These are phyloP conservation scores for Oryzias melastigma DNA, from an alignment of 2,113 vertebrate genomes.

Conservation along the genomic window DNA sequence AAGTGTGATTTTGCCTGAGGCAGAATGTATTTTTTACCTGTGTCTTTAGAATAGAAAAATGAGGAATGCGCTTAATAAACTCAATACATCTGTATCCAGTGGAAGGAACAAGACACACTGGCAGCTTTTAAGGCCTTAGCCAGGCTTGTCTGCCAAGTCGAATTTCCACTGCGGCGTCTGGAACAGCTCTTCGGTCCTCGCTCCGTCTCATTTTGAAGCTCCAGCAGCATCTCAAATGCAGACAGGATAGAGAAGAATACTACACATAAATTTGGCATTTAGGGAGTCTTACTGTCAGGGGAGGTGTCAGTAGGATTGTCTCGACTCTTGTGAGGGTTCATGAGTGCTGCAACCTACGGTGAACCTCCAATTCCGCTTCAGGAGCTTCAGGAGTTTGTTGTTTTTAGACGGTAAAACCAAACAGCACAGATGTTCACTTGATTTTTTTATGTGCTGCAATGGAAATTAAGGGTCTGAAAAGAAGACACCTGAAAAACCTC, in stretches of 20 bases:
- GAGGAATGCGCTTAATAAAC: conserved; percentile 12
- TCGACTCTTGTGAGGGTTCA: conserved; percentile 2
- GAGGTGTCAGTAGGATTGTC: conserved; percentile 21
- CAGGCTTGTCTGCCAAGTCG: conserved; percentile 43
- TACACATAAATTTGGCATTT: not conserved
- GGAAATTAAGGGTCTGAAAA: conserved; percentile 21
- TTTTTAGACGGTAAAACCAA: not conserved
- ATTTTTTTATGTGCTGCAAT: conserved; percentile 8
- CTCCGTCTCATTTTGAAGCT: conserved; percentile 25
- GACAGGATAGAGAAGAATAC: not conserved
- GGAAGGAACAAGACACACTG: conserved; percentile 11
- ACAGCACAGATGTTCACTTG: conserved; percentile 39
- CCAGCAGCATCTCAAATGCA: conserved; percentile 14
- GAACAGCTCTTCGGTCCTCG: conserved; percentile 17
- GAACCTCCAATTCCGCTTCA: conserved; percentile 14
- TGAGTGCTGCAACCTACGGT: not conserved
- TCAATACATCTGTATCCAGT: conserved; percentile 21
- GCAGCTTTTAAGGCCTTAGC: conserved; percentile 41
- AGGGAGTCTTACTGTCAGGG: conserved; percentile 12
- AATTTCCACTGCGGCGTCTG: conserved; percentile 44
- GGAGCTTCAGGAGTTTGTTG: not conserved
- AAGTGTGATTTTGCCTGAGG: conserved; percentile 34
- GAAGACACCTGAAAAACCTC: conserved; percentile 54
- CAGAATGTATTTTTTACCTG: conserved; percentile 29
- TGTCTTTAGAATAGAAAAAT: conserved; percentile 40